Evolutionary conservation across 2,113 vertebrate species (phyloP), one percentile per base, ranked within the genome.

Genomic region (Apodemus sylvaticus): DNA sequence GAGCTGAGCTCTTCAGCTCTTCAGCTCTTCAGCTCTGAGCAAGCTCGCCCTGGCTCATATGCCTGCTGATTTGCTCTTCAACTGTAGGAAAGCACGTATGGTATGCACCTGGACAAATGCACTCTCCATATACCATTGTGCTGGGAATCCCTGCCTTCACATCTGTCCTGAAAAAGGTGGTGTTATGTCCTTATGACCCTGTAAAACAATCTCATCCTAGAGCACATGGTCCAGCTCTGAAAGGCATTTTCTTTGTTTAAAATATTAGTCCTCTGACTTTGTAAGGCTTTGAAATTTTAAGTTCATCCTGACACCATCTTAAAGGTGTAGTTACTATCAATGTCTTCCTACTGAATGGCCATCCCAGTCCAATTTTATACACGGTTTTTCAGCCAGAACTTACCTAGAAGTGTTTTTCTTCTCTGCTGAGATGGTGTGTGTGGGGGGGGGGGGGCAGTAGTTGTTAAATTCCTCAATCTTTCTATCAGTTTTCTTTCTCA

Each of bases 201-300:
- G 24, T 83, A 74, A 86, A 82, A 53, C 4, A 64, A 1, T 20
- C 77, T 95, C 55, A n/a, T 51, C 64, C 36, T 81, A 9, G 34
- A 79, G 29, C 74, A 29, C 8, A 60, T 70, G 34, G 90, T 90
- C 16, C 9, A 90, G 48, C 13, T 90, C 62, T 64, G 66, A 96
- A 94, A 85, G 76, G 76, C 51, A 66, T 76, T 88, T 29, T 3
- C 29, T 64, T 88, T n/a, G 1, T 70, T 95, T 86, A 22, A 92
- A 89, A 9, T 42, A 83, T 94, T 96, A 12, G 3, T 29, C 51
- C 70, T 68, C 39, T 91, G 85, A 79, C 42, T 88, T 86, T 83
- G 39, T 71, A 95, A 8, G 26, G 11, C n/a, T 66, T 66, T 51
- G 66, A 36, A 85, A 58, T 62, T 53, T 26, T 12, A 29, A 89